Evolutionary conservation across 2,888 invertebrate genomes (phyloP).

Genomic region (Drosophila picticornis): DNA sequence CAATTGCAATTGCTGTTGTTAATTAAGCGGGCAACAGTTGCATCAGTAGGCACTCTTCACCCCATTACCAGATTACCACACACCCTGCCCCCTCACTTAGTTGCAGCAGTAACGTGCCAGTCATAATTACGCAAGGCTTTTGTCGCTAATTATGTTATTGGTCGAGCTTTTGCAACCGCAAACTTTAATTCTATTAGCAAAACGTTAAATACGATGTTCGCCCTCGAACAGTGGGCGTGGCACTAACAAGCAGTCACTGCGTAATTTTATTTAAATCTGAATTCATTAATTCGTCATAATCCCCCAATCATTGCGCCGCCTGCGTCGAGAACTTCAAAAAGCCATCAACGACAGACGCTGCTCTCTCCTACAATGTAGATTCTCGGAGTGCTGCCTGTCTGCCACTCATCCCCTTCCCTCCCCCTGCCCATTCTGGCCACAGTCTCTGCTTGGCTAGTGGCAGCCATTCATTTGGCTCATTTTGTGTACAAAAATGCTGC

Average conservation of each 20-base stretch:
- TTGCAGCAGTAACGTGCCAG: conserved; percentile 52
- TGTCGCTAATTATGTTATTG: conserved; percentile 42
- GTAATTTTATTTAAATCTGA: conserved; percentile 82
- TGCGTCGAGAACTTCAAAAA: conserved; percentile 79
- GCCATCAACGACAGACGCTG: conserved; percentile 81
- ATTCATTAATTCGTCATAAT: conserved; percentile 83
- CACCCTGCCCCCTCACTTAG: conserved; percentile 24
- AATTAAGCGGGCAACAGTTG: conserved; percentile 66
- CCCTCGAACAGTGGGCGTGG: conserved; percentile 31
- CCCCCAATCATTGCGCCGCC: conserved; percentile 81
- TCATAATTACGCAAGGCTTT: conserved; percentile 65
- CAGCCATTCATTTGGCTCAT: conserved; percentile 77
- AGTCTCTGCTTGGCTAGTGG: conserved; percentile 29
- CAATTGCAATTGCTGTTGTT: conserved; percentile 73
- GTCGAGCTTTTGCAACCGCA: conserved; percentile 49
- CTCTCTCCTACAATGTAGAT: conserved; percentile 15
- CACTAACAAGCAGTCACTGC: conserved; percentile 70
- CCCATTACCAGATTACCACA: conserved; percentile 23
- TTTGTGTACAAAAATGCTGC: conserved; percentile 78
- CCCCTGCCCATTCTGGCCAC: background rate
- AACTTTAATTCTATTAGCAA: conserved; percentile 83
- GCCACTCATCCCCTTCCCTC: background rate
- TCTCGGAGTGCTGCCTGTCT: conserved; percentile 14
- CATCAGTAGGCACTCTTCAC: conserved; percentile 13
- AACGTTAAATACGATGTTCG: conserved; percentile 71